Conservation (phyloP, 1,140 invertebrate species). For the Telenomus remus region DNA sequence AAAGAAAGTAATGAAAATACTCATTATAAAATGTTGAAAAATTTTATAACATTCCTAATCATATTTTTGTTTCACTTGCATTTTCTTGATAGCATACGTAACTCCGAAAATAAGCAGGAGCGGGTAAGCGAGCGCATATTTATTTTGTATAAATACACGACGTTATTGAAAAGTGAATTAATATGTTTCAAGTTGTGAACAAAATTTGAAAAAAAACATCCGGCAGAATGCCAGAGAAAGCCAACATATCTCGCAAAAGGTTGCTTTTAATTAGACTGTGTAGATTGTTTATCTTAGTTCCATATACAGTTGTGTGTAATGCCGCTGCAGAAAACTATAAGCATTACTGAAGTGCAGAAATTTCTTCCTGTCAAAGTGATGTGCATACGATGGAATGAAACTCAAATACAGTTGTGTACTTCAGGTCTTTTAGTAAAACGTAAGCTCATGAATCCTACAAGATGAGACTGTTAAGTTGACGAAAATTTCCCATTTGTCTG, state of each 20-base stretch:
- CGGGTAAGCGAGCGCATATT: no score
- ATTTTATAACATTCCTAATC: no score
- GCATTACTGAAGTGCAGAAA: conserved; percentile 32
- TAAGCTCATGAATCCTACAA: no score
- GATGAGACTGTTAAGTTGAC: no score
- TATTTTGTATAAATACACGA: no score
- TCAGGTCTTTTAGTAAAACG: not conserved
- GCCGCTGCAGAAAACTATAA: conserved; percentile 16
- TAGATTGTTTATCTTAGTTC: conserved; percentile 44
- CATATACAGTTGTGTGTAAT: conserved; percentile 29
- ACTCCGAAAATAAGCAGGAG: no score
- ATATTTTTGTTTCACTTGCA: no score
- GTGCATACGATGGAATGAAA: conserved; percentile 34
- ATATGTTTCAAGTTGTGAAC: conserved; percentile 37
- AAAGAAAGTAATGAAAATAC: no score
- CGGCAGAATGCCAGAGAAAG: conserved; percentile 32
- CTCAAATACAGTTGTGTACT: conserved; percentile 23
- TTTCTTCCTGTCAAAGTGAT: conserved; percentile 44
- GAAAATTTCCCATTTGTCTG: no score
- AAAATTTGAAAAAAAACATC: conserved; percentile 26
- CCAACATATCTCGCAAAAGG: conserved; percentile 35
- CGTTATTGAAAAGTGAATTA: conserved; percentile 19
- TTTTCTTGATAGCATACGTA: no score
- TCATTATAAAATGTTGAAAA: no score
- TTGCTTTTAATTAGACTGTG: conserved; percentile 47